Conservation (phyloP, 2,113 vertebrate genomes). For the Prietella phreatophila region DNA sequence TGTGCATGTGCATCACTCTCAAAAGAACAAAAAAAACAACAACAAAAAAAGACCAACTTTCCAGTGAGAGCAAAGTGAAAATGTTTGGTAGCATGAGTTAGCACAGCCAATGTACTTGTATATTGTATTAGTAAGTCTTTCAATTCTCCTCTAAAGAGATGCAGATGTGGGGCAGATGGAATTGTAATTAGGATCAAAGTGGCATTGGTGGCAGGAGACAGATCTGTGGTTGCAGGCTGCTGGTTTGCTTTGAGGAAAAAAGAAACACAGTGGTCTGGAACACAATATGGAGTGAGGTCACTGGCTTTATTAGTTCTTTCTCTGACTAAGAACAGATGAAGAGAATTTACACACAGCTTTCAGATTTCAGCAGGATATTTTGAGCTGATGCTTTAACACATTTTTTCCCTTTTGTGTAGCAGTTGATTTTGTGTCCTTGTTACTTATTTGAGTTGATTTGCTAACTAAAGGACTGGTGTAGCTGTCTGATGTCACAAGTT, state of each 20-base stretch:
- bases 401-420: neutral
- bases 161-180: conserved; percentile 56
- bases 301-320: conserved; percentile 43
- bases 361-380: conserved; percentile 32
- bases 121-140: conserved; percentile 41
- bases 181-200: conserved; percentile 53
- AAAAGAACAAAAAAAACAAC: conserved; percentile 43
- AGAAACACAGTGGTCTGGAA: conserved; percentile 27
- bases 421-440: neutral
- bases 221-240: conserved; percentile 1
- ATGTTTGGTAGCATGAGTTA: conserved; percentile 39
- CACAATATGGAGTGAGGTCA: conserved; percentile 30
- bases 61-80: conserved; percentile 18
- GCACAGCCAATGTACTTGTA: neutral
- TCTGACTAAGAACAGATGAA: conserved; percentile 34
- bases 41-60: neutral
- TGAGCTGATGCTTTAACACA: conserved; percentile 27
- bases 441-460: neutral
- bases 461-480: neutral
- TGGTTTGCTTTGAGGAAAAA: conserved; percentile 35
- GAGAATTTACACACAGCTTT: conserved; percentile 36
- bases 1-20: neutral
- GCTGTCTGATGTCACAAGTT: neutral
- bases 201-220: conserved; percentile 13
- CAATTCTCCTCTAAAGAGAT: conserved; percentile 40